Evolutionary conservation across 2,113 vertebrate genomes (phyloP).

Genomic region (Hoplias malabaricus): DNA sequence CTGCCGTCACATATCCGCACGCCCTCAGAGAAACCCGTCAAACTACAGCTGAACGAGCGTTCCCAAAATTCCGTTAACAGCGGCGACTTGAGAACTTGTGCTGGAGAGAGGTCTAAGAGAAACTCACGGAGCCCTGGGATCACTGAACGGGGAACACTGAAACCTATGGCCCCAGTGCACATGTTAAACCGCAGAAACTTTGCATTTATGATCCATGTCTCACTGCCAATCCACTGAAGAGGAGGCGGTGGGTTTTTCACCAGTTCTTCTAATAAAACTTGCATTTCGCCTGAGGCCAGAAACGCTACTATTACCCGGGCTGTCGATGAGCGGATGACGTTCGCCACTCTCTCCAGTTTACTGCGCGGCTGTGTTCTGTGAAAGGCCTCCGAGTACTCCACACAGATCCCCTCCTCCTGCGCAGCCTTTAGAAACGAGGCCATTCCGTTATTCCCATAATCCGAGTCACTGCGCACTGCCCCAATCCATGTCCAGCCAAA

Average conservation of each 20-base stretch:
- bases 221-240: slow-evolving; percentile 68
- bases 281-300: slow-evolving; percentile 51
- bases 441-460: too few species aligned
- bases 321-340: too few species aligned
- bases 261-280: slow-evolving; percentile 58
- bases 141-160: slow-evolving; percentile 56
- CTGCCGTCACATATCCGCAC: slow-evolving; percentile 55
- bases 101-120: slow-evolving; percentile 52
- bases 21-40: slow-evolving; percentile 16
- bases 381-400: too few species aligned
- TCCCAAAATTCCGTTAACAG: slow-evolving; percentile 67
- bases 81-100: slow-evolving; percentile 41
- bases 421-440: too few species aligned
- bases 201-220: slow-evolving; percentile 61
- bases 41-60: slow-evolving; percentile 59
- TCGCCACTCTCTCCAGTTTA: too few species aligned
- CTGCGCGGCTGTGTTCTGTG: too few species aligned
- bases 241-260: slow-evolving; percentile 39
- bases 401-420: too few species aligned
- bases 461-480: too few species aligned
- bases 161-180: slow-evolving; percentile 58
- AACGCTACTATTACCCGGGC: slow-evolving; percentile 68
- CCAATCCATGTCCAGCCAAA: too few species aligned
- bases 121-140: slow-evolving; percentile 67
- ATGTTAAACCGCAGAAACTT: slow-evolving; percentile 46